Evolutionary conservation across 2,888 invertebrate species (phyloP), one percentile per base, ranked within the genome.

Genomic region (Bimastos eiseni): DNA sequence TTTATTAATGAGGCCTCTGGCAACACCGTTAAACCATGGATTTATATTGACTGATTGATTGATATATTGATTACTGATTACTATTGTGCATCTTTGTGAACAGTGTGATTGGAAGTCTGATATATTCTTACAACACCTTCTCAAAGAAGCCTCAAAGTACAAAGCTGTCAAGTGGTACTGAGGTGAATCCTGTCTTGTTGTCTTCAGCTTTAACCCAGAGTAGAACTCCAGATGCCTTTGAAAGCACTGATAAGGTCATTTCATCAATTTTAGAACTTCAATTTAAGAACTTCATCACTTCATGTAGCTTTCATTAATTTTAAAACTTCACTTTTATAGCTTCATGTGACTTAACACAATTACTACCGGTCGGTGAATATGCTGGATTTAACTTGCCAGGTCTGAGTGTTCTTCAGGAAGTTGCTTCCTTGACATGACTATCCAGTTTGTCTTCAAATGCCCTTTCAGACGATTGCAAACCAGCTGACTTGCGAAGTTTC

Each of bases 111-210:
- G 92, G 92, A 88, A 92, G 92, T 84, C 89, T 92, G 70, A 83
- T 92, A 90, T 92, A 92, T 89, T 90, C 92, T 0, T 92, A 92
- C 91, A 92, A 91, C 89, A 92, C 92, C 49, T 92, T 92, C 89
- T 44, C 89, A 89, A 86, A 86, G 86, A 86, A 86, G 86, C 86
- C 34, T 24, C 36, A 19, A 86, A 86, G 86, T 86, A 36, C 34
- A 8, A 86, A 34, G 86, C 37, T 36, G 86, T 13, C 84, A 0
- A 36, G 37, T 86, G 86, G 34, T 36, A 86, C 34, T 24, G 86
- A 86, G 37, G 34, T 37, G 36, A 37, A 37, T 36, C 86, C 34
- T 24, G 86, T 86, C 5, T 86, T 37, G 86, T 37, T 36, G n/a
- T 34, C 34, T 36, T 34, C 84, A 19, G 5, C 86, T 37, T 34